These are phyloP conservation scores for Heliconius hermathena DNA, from an alignment of 1,140 invertebrate species.

Conservation along the genomic window DNA sequence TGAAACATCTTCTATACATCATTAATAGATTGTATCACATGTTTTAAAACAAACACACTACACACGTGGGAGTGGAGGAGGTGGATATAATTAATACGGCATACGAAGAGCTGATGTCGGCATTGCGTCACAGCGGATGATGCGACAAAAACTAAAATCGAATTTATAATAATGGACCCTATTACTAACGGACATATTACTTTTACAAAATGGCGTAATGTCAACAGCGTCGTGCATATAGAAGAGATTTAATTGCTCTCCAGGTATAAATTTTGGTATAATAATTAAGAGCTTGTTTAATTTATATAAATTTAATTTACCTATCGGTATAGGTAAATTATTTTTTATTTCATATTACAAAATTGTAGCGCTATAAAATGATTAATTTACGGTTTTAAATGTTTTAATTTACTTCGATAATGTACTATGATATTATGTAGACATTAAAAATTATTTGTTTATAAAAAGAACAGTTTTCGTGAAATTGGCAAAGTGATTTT, in stretches of 20 bases:
- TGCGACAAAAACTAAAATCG: constrained; percentile 34
- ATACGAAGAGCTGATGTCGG: constrained; percentile 17
- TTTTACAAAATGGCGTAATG: not conserved
- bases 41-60: constrained; percentile 24
- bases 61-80: constrained; percentile 19
- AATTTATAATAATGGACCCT: constrained; percentile 24
- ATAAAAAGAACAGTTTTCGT: no score
- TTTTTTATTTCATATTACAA: not conserved
- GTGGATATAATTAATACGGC: constrained; percentile 29
- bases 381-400: not conserved
- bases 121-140: constrained; percentile 27
- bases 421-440: not conserved
- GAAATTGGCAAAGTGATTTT: no score
- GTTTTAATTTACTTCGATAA: not conserved
- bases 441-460: no score
- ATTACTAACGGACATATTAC: no score
- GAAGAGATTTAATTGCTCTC: constrained; percentile 1
- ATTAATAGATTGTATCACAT: constrained; percentile 17
- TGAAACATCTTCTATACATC: not conserved
- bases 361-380: not conserved
- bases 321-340: not conserved
- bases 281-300: not conserved
- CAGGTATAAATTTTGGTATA: not conserved
- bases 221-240: constrained; percentile 1
- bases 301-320: not conserved